Base-by-base conservation (phyloP, 2,797 vertebrate species). In the Gambelia wislizenii region DNA sequence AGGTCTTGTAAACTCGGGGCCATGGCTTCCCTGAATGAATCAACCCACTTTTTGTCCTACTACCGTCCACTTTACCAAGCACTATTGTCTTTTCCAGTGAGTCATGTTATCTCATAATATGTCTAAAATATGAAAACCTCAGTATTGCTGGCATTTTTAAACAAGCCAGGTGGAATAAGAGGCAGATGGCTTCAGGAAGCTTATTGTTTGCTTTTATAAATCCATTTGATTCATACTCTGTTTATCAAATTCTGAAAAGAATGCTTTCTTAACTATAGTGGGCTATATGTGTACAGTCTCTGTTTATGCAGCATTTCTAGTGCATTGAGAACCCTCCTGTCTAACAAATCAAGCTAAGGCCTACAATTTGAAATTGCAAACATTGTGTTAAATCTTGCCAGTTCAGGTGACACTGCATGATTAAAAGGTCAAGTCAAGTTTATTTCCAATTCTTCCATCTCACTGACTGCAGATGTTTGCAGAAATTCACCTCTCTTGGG, bases 371-470 rank as follows among this genome's bases (percentile, higher is more conserved):
- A 83, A 93, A 59, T 75, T 93, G 75, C 78, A 90, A 77, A 83
- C 92, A 67, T 92, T 82, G 54, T 0, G 0, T 67, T 91, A 10
- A 0, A 0, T 91, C 87, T 39, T 93, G 92, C 30, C 42, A 69
- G 13, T 79, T 72, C 85, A 88, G 90, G 77, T 92, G 61, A 92
- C 27, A 69, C 93, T 84, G 87, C 67, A 0, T 75, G 44, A 13
- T 74, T 93, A 85, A 74, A 67, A 25, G 59, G 86, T 80, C 47
- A 93, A 92, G 85, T 33, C 88, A 94, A 22, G 78, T 87, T 93
- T 49, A 79, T 94, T 83, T 84, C 74, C 75, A 93, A 0, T 93
- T 91, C 30, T 91, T 74, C 94, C 80, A 72, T 91, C 44, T 88
- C 80, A 47, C 6, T 87, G 2, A 84, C 52, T 84, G 52, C 52